Base-by-base conservation (phyloP, 2,113 vertebrate species). In the Calidris pygmaea region DNA sequence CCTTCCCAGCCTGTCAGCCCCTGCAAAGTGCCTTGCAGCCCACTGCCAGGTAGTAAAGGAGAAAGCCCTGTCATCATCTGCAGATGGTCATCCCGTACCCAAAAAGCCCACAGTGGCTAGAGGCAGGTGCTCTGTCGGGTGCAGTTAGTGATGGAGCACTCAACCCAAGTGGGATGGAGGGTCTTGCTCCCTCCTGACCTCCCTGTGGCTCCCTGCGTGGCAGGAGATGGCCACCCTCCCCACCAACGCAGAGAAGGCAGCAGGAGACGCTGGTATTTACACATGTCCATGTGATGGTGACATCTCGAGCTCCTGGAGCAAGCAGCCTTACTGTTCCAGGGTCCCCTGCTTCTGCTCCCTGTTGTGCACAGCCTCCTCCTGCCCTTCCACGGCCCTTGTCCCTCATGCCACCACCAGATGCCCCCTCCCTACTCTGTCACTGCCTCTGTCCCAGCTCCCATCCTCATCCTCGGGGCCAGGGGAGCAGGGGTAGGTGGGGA, bases 171-270 rank as follows among this genome's bases (percentile, higher is more conserved):
- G 30, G 30, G 29, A 71, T 2, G 7, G 27, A 63, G 60, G 26
- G 22, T n/a, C 39, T 29, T 6, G 7, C 5, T 68, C 15, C 13
- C 14, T 86, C 35, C 48, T 14, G 10, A 22, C 50, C 32, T 16
- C 30, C 20, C 43, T 7, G 7, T 41, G 5, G 1, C 76, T 59
- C 43, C 21, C 47, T 2, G 1, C 5, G 1, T 11, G 34, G 18
- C 34, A 74, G 48, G 35, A 87, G 26, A 20, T 55, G 18, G 45
- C 21, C 27, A 35, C 16, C 41, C 14, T 74, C 30, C 14, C 27
- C 65, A 56, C 6, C 0, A 0, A 30, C 4, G 3, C 1, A 0
- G 56, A 5, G 1, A 67, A 75, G 43, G 14, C 62, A 45, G 22
- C 0, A 1, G 32, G 58, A 68, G 19, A 67, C 6, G 30, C 4